Percentiles rank a stretch among this genome's conserved stretches.
These are phyloP conservation scores for Cotesia congregata DNA, from an alignment of 2,888 invertebrate species.

Conservation along the genomic window DNA sequence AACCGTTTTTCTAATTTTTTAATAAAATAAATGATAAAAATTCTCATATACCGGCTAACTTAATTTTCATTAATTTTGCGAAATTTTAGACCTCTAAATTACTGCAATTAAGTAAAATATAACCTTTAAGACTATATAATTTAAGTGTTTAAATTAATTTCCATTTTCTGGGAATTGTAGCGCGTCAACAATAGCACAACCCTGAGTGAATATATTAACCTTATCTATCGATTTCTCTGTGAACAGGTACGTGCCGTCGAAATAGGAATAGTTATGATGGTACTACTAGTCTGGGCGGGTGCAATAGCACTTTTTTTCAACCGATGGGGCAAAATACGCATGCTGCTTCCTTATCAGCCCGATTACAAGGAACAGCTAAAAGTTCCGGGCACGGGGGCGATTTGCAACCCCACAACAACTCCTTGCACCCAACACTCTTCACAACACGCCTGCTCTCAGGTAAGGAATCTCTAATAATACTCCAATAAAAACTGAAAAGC, in stretches of 20 bases:
- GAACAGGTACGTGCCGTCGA: constrained; percentile 89
- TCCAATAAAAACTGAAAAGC: neutral
- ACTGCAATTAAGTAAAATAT: too few species aligned
- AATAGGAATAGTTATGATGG: constrained; percentile 89
- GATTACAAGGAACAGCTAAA: constrained; percentile 92
- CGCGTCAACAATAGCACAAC: too few species aligned
- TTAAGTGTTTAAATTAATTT: too few species aligned
- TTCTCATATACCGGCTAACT: too few species aligned
- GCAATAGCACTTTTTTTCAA: constrained; percentile 93
- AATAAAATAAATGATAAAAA: too few species aligned
- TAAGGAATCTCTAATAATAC: constrained; percentile 58
- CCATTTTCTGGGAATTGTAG: too few species aligned
- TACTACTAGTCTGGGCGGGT: constrained; percentile 88
- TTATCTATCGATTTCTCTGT: constrained; percentile 16
- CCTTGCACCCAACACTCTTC: constrained; percentile 75
- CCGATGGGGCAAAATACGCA: constrained; percentile 94
- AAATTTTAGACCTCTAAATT: too few species aligned
- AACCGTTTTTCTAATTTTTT: too few species aligned
- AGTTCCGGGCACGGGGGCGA: constrained; percentile 79
- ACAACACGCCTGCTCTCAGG: constrained; percentile 76
- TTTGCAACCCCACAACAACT: constrained; percentile 75
- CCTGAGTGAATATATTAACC: too few species aligned
- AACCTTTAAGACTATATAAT: too few species aligned
- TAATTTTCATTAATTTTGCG: too few species aligned
- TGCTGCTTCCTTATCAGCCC: constrained; percentile 92